Conservation (phyloP, 2,888 invertebrate species). For the Acleris laterana region DNA sequence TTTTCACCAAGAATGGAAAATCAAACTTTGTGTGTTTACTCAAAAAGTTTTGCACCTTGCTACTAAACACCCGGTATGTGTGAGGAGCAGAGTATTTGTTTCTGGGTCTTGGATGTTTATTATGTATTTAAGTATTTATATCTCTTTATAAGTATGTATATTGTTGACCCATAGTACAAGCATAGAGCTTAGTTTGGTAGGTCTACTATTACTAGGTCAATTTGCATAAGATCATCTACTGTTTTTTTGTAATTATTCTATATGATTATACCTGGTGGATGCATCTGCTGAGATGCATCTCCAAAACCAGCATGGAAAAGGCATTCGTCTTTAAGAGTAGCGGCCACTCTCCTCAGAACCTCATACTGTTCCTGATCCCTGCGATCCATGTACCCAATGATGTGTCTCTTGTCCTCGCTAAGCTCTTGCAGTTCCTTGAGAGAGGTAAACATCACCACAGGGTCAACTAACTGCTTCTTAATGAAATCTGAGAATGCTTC, state of each 20-base stretch:
- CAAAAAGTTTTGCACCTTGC: no score
- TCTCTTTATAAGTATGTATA: no score
- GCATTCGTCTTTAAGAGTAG: slow-evolving; percentile 97
- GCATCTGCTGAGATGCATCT: slow-evolving; percentile 91
- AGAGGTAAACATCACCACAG: slow-evolving; percentile 90
- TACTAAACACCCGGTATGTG: no score
- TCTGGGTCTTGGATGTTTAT: no score
- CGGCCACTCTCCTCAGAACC: slow-evolving; percentile 91
- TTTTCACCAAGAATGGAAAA: no score
- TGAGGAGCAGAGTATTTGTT: no score
- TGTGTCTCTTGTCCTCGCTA: slow-evolving; percentile 92
- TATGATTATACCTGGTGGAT: slow-evolving; percentile 87
- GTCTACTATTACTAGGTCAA: no score
- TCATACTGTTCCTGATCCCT: slow-evolving; percentile 92
- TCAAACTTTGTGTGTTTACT: no score
- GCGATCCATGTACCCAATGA: slow-evolving; percentile 95
- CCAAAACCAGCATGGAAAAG: slow-evolving; percentile 96
- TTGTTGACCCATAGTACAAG: no score
- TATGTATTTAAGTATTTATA: no score
- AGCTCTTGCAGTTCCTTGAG: slow-evolving; percentile 89
- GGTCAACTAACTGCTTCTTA: slow-evolving; percentile 94
- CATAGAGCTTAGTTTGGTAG: no score
- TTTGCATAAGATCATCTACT: not conserved
- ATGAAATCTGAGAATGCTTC: slow-evolving; percentile 96
- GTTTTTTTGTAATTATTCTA: not conserved